Evolutionary conservation across 2,888 invertebrate genomes (phyloP).

Genomic region (Leptinotarsa tumamoca): DNA sequence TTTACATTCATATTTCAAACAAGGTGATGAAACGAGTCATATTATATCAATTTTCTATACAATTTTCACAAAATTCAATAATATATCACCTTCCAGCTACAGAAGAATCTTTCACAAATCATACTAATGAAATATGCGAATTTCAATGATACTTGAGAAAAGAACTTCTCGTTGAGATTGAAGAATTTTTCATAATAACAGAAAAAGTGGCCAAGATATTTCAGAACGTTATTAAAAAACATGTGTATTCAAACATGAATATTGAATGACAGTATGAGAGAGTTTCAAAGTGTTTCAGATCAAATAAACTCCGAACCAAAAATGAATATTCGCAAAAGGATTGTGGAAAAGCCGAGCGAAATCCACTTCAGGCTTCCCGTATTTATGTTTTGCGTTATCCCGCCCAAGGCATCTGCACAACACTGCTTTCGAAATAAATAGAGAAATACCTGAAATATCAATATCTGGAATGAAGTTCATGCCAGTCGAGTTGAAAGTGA

Average conservation of each 20-base stretch:
- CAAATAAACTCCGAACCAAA: not conserved
- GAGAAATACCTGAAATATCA: not conserved
- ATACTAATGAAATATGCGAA: no score
- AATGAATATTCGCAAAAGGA: not conserved
- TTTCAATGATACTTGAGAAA: no score
- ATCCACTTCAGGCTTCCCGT: not conserved
- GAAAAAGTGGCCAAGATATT: no score
- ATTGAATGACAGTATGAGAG: not conserved
- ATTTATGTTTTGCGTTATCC: not conserved
- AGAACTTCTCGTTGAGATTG: no score
- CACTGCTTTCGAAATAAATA: slow-evolving; percentile 5
- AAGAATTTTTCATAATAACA: no score
- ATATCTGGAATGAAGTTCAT: not conserved
- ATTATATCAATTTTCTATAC: no score
- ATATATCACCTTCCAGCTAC: no score
- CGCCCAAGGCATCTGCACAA: not conserved
- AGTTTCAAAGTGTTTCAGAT: not conserved
- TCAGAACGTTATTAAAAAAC: no score
- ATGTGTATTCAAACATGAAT: not conserved
- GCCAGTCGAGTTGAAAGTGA: not conserved
- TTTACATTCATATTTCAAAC: no score
- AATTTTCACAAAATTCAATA: no score
- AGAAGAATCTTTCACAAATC: no score
- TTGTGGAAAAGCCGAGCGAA: not conserved
- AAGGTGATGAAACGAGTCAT: no score